Evolutionary conservation across 2,797 vertebrate genomes (phyloP).

Genomic region (Sarcoramphus papa): DNA sequence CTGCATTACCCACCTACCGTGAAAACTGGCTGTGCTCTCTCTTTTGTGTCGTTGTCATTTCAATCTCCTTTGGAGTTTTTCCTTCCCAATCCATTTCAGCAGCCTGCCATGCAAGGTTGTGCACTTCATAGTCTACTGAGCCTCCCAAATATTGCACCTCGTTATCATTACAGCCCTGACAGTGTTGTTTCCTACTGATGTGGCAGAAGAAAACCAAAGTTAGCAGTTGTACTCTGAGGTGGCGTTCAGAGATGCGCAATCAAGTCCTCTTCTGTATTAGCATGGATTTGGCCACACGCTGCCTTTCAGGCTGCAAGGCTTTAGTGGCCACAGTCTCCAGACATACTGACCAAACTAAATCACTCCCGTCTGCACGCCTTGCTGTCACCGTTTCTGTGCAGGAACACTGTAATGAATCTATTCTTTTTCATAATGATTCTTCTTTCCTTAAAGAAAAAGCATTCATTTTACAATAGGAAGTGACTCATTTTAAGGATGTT

Average conservation of each 20-base stretch:
- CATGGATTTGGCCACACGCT: neutral
- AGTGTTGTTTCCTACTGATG: neutral
- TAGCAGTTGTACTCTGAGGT: neutral
- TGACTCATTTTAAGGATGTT: neutral
- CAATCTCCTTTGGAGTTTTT: conserved; percentile 38
- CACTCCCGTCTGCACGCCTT: neutral
- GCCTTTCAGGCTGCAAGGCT: neutral
- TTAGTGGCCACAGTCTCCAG: neutral
- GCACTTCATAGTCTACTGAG: conserved; percentile 20
- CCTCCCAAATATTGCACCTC: conserved; percentile 8
- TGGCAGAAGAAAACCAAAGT: neutral
- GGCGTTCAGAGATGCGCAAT: neutral
- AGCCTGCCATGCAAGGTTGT: conserved; percentile 29
- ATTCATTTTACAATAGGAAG: conserved; percentile 7
- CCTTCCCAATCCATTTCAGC: conserved; percentile 1
- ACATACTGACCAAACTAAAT: neutral
- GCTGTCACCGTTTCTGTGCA: neutral
- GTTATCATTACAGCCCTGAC: neutral
- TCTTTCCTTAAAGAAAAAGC: conserved; percentile 16
- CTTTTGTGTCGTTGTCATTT: conserved; percentile 32
- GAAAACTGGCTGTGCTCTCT: conserved; percentile 63
- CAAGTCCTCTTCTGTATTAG: neutral
- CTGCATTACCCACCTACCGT: conserved; percentile 55
- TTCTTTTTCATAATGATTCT: neutral
- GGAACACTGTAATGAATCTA: neutral